Evolutionary conservation across 2,888 invertebrate species (phyloP).

Genomic region (Zhuqinia jingwanae): DNA sequence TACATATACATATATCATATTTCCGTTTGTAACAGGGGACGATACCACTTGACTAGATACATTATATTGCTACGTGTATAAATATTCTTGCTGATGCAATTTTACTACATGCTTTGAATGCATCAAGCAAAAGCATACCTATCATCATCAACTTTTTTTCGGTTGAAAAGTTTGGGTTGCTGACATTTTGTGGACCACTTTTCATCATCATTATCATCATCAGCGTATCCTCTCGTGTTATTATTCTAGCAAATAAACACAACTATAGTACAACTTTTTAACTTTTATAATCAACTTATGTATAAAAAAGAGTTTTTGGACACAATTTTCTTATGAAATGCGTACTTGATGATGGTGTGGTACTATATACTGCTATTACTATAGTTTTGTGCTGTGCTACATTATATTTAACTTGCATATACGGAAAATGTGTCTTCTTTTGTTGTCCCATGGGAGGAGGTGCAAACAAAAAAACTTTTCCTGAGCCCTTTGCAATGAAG

Average conservation of each 20-base stretch:
- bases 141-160: not conserved
- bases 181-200: conserved; percentile 33
- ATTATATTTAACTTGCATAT: conserved; percentile 4
- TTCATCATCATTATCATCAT: conserved; percentile 24
- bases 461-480: conserved; percentile 56
- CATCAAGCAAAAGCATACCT: no score
- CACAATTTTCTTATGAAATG: conserved; percentile 13
- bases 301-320: conserved; percentile 21
- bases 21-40: no score
- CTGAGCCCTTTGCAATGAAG: conserved; percentile 20
- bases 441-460: conserved; percentile 50
- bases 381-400: not conserved
- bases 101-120: no score
- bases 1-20: no score
- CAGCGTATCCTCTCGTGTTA: not conserved
- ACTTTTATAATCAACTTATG: conserved; percentile 48
- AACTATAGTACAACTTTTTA: not conserved
- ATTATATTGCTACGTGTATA: not conserved
- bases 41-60: conserved; percentile 35
- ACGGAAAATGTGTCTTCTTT: conserved; percentile 4
- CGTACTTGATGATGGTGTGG: no score
- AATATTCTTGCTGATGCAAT: conserved; percentile 8
- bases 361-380: not conserved
- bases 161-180: conserved; percentile 22
- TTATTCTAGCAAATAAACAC: not conserved